A percentile compares a stretch with the other conserved stretches of the same genome.
Conservation (phyloP, 2,888 invertebrate species). For the Iselma pallidipennis region DNA sequence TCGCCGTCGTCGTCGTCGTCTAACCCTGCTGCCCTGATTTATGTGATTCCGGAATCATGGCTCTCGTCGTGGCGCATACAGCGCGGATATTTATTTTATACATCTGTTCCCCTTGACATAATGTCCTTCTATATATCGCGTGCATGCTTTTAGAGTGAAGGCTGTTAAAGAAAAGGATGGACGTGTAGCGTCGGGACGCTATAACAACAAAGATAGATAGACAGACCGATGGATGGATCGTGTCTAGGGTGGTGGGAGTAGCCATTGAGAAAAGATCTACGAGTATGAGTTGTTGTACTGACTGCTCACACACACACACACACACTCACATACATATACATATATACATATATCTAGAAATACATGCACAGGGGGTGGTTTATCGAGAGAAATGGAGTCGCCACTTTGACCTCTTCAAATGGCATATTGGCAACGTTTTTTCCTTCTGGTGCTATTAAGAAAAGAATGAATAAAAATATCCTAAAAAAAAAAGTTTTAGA, state of each 20-base stretch:
- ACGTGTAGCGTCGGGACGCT: conserved; percentile 35
- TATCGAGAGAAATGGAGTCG: not conserved
- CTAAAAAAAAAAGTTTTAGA: not conserved
- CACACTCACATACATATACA: conserved; percentile 30
- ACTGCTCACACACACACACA: conserved; percentile 38
- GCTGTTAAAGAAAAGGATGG: conserved; percentile 52
- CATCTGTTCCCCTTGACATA: conserved; percentile 67
- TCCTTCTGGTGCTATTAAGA: too few species aligned
- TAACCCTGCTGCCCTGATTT: conserved; percentile 60
- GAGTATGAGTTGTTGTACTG: conserved; percentile 59
- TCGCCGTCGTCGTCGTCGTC: conserved; percentile 1
- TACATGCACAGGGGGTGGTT: not conserved
- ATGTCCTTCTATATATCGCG: conserved; percentile 69
- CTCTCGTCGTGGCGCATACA: conserved; percentile 57
- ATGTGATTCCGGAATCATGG: conserved; percentile 66
- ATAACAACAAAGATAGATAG: conserved; percentile 34
- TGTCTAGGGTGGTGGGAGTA: conserved; percentile 47
- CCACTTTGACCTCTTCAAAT: not conserved
- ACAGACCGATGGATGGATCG: conserved; percentile 48
- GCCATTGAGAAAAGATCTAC: conserved; percentile 60
- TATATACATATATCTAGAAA: conserved; percentile 22
- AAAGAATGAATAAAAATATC: too few species aligned
- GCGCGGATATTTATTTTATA: conserved; percentile 63
- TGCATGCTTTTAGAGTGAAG: conserved; percentile 66
- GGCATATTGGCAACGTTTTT: not conserved